Evolutionary conservation across 2,888 invertebrate genomes (phyloP), one percentile per base, ranked within the genome.

Genomic region (Tachystola acroxantha): DNA sequence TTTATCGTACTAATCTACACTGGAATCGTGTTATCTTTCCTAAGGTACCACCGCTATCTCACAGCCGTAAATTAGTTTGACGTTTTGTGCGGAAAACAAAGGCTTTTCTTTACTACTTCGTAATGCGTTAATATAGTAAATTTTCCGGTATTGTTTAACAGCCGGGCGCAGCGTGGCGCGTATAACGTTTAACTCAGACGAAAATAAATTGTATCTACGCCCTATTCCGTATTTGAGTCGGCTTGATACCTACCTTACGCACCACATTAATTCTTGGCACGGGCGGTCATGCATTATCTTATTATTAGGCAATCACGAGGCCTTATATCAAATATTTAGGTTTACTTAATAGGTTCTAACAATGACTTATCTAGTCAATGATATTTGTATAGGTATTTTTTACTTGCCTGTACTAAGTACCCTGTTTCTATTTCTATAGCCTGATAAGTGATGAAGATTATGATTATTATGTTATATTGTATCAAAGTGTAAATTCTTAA

Each of bases 1-100:
- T 62, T 67, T 75, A 75, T 75, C 72, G 46, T 44, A 75, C 73
- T 81, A 80, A 78, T 77, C 75, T 71, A 39, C 40, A 46, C 42
- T 46, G 48, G 57, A 58, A 61, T 59, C 50, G 53, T 48, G 52
- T 77, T 78, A 78, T 79, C 79, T 72, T 48, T 60, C 50, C 45
- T 57, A 59, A 47, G 50, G 43, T 50, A 44, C 47, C 49, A 59
- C 47, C 49, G 60, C 76, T 82, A 81, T 81, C 82, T 59, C 45
- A 50, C 53, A 59, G 50, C 58, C 57, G 57, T 81, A 79, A 74
- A 77, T 78, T 75, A 75, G 64, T 72, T 66, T 60, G 64, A 64
- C 59, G 55, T 64, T 12, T 26, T 61, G 54, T 35, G 46, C 63
- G 60, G 61, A 71, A 72, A 67, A 65, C 55, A 64, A 58, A 55